Conservation (phyloP, 2,888 invertebrate species). For the Drosophila lutescens region DNA sequence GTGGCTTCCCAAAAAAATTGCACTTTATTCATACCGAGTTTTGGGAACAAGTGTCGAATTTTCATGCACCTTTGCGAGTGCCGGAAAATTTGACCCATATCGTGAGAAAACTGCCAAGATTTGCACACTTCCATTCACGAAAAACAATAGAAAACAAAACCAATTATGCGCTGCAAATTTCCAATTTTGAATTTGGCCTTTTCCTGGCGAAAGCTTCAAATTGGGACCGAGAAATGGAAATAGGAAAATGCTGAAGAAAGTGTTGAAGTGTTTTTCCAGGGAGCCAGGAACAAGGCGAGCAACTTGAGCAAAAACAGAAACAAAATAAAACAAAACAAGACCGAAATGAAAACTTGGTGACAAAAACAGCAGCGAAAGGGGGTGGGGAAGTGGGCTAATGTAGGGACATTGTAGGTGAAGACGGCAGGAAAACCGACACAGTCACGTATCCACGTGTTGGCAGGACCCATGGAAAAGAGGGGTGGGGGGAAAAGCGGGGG, state of each 20-base stretch:
- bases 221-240: conserved; percentile 3
- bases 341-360: conserved; percentile 20
- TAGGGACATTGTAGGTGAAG: conserved; percentile 22
- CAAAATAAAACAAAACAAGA: conserved; percentile 8
- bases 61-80: conserved; percentile 3
- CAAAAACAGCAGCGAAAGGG: conserved; percentile 8
- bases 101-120: conserved; percentile 5
- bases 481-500: not conserved
- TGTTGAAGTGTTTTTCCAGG: conserved; percentile 25
- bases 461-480: not conserved
- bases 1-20: conserved; percentile 44
- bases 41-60: conserved; percentile 13
- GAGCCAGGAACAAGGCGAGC: conserved; percentile 6
- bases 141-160: conserved; percentile 14
- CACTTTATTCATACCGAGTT: conserved; percentile 3
- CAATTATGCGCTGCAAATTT: conserved; percentile 31
- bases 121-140: not conserved
- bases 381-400: conserved; percentile 10
- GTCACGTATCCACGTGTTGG: conserved; percentile 48
- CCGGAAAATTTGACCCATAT: conserved; percentile 19
- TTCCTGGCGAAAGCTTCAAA: conserved; percentile 17
- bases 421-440: conserved; percentile 29
- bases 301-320: not conserved
- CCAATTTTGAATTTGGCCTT: conserved; percentile 19
- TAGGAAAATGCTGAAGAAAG: conserved; percentile 16